phyloP scores from a whole-genome alignment of 2,797 vertebrate genomes.

The Urocyon cinereoargenteus region DNA sequence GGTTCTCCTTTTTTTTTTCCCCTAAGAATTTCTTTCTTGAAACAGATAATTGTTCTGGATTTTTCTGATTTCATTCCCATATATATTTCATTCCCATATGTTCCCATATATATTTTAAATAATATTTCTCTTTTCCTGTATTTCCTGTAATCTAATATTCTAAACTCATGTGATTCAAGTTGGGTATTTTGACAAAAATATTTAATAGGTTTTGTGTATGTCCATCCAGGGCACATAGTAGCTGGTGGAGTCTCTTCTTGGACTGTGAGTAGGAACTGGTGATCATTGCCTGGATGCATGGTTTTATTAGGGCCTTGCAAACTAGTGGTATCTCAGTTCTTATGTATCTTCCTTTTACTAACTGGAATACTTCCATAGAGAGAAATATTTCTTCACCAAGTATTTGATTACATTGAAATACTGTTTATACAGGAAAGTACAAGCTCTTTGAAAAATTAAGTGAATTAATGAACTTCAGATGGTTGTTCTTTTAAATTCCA shows the following conservation, averaged over 20 bases:
- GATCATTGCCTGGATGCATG: neutral
- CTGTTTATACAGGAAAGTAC: neutral
- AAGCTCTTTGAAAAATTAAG: neutral
- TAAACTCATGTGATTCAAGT: conserved; percentile 13
- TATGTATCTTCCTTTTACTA: neutral
- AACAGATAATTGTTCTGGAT: neutral
- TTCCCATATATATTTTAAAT: too few relatives aligned
- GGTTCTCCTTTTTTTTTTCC: neutral
- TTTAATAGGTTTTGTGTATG: neutral
- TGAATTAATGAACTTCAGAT: neutral
- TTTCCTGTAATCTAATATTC: neutral
- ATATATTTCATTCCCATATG: neutral
- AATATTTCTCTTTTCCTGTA: neutral
- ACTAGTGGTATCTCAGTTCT: neutral
- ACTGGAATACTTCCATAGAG: neutral
- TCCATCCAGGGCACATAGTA: neutral
- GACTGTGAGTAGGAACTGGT: neutral
- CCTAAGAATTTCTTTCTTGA: neutral
- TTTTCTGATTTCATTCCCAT: neutral
- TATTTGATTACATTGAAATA: neutral
- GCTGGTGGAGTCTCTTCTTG: neutral
- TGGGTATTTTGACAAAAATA: neutral
- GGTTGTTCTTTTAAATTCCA: neutral
- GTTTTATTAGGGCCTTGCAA: neutral
- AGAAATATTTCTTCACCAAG: neutral